These are phyloP conservation scores for Spongilla lacustris DNA, from an alignment of 37 sponge, comb jelly and placozoan species.

Conservation along the genomic window DNA sequence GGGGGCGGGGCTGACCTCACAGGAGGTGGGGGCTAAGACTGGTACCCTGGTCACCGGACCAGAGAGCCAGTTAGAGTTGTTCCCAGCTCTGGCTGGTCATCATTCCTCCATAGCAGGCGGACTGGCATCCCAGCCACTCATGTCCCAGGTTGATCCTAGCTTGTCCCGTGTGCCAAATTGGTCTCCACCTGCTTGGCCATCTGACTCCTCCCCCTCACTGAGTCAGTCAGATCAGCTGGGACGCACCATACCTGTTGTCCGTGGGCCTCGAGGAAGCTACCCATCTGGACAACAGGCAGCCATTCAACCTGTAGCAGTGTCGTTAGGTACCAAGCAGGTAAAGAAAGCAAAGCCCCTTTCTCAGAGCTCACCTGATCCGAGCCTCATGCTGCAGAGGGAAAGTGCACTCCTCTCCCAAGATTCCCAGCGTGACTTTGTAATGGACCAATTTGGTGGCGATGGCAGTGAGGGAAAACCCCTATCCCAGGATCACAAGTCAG, in stretches of 20 bases:
- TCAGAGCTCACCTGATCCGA: neutral
- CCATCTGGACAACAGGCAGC: neutral
- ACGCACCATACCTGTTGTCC: neutral
- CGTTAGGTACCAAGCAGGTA: neutral
- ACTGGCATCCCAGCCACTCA: neutral
- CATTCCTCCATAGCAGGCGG: neutral
- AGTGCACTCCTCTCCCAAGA: neutral
- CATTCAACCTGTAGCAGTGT: too few relatives aligned
- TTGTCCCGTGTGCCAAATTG: neutral
- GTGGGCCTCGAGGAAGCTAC: neutral
- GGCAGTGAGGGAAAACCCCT: neutral
- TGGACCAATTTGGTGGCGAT: neutral
- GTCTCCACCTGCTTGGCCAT: neutral
- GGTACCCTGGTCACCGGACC: too few relatives aligned
- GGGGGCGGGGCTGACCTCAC: neutral
- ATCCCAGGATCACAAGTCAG: neutral
- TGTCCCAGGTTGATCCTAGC: neutral
- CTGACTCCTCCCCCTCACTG: neutral
- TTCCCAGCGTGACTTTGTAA: neutral
- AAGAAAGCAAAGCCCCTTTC: neutral
- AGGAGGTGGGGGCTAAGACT: neutral
- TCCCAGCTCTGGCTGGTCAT: neutral
- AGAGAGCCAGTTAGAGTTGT: neutral
- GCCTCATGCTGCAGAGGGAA: neutral
- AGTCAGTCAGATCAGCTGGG: neutral